Percentiles rank a stretch among this genome's conserved stretches.
These are phyloP conservation scores for Drosophila macrospina DNA, from an alignment of 2,888 invertebrate genomes.

Conservation along the genomic window DNA sequence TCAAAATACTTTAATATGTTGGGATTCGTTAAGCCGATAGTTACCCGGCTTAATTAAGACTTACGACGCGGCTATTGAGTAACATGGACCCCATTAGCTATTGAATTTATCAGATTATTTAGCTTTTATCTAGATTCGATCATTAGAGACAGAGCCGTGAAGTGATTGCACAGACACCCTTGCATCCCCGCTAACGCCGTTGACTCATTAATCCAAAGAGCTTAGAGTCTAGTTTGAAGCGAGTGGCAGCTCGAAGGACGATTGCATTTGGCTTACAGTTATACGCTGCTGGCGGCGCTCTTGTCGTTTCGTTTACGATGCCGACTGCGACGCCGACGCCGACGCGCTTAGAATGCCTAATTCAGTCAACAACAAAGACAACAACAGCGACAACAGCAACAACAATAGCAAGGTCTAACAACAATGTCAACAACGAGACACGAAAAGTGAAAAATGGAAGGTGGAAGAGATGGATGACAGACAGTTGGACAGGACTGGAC, in stretches of 20 bases:
- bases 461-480: background rate
- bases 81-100: background rate
- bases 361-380: conserved; percentile 44
- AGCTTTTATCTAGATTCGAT: conserved; percentile 1
- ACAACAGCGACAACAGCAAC: background rate
- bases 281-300: conserved; percentile 39
- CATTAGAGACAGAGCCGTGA: background rate
- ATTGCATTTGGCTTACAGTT: conserved; percentile 30
- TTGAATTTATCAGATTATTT: conserved; percentile 13
- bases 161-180: conserved; percentile 1
- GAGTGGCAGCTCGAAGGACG: conserved; percentile 32
- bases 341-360: conserved; percentile 64
- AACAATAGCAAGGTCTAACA: too few species aligned
- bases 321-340: conserved; percentile 25
- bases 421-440: conserved; percentile 18
- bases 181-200: conserved; percentile 3
- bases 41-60: background rate
- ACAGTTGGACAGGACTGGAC: conserved; percentile 1
- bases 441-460: conserved; percentile 6
- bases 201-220: conserved; percentile 53
- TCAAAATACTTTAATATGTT: too few species aligned
- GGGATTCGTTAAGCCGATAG: too few species aligned
- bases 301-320: conserved; percentile 30
- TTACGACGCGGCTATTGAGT: background rate
- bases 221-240: conserved; percentile 20